Evolutionary conservation across 1,140 invertebrate species (phyloP).

Genomic region (Cydia pomonella): DNA sequence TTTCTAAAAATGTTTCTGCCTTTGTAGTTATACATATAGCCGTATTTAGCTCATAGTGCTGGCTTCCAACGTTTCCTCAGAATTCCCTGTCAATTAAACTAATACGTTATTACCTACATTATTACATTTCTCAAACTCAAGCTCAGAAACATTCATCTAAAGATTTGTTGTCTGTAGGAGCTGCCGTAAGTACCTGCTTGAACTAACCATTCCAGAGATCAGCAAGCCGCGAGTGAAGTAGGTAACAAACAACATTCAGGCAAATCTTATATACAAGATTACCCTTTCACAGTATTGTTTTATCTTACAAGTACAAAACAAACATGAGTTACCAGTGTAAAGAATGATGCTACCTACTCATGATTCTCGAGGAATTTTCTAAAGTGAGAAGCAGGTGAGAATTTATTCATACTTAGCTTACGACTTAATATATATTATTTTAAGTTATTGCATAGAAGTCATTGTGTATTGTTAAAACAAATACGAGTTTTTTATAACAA

Average conservation of each 20-base stretch:
- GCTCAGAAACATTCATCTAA: neutral
- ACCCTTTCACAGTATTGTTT: slow-evolving; percentile 47
- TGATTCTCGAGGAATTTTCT: neutral
- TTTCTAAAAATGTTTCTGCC: too few species aligned
- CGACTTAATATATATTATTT: too few species aligned
- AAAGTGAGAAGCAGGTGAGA: neutral
- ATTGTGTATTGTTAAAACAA: too few species aligned
- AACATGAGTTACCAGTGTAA: slow-evolving; percentile 49
- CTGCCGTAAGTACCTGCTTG: slow-evolving; percentile 6
- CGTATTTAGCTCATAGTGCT: too few species aligned
- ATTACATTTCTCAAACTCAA: neutral
- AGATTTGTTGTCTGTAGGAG: neutral
- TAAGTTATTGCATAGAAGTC: too few species aligned
- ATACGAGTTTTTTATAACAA: too few species aligned
- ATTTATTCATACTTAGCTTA: neutral
- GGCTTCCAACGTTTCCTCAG: neutral
- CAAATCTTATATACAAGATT: slow-evolving; percentile 45
- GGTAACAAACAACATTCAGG: slow-evolving; percentile 35
- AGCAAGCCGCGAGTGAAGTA: neutral
- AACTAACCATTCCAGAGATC: slow-evolving; percentile 17
- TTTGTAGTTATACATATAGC: too few species aligned
- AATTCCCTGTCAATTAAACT: neutral
- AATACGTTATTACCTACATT: neutral
- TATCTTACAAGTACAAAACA: slow-evolving; percentile 46
- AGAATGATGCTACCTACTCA: slow-evolving; percentile 39